Percentiles rank a stretch among this genome's conserved stretches.
phyloP scores from a whole-genome alignment of 2,113 vertebrate genomes.

The Onychostoma macrolepis region DNA sequence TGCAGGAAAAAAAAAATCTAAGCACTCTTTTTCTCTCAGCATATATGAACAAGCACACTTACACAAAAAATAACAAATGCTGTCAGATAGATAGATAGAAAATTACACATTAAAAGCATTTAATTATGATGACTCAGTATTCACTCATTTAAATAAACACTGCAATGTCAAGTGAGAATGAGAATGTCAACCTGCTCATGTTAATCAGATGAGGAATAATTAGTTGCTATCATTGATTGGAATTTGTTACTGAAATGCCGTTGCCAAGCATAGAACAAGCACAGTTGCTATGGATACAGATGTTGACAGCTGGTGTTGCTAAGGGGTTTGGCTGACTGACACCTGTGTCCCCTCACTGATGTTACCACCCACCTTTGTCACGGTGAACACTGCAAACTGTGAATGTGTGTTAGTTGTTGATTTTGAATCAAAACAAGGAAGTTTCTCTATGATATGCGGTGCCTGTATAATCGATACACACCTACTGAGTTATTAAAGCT shows the following conservation, averaged over 20 bases:
- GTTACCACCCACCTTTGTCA: conserved; percentile 3
- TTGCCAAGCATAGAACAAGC: not conserved
- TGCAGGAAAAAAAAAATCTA: not conserved
- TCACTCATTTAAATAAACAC: not conserved
- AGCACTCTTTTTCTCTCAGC: not conserved
- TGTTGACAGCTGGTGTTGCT: conserved; percentile 33
- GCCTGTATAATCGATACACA: not conserved
- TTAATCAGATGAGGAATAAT: not conserved
- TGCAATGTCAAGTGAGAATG: not conserved
- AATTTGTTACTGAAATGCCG: not conserved
- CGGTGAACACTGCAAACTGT: conserved; percentile 2
- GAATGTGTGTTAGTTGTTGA: not conserved
- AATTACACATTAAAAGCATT: not conserved
- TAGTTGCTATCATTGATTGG: not conserved
- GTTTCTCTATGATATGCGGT: not conserved
- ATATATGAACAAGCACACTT: not conserved
- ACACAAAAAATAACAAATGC: not conserved
- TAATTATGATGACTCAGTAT: not conserved
- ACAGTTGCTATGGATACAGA: conserved; percentile 19
- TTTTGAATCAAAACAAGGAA: not conserved
- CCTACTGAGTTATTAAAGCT: conserved; percentile 26
- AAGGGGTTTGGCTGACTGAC: conserved; percentile 17
- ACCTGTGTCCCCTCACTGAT: conserved; percentile 18
- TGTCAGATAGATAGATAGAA: not conserved
- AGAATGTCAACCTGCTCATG: too few relatives aligned